Percentiles rank a stretch among this genome's conserved stretches.
phyloP scores from a whole-genome alignment of 2,888 invertebrate species.

The Iselma pallidipennis region DNA sequence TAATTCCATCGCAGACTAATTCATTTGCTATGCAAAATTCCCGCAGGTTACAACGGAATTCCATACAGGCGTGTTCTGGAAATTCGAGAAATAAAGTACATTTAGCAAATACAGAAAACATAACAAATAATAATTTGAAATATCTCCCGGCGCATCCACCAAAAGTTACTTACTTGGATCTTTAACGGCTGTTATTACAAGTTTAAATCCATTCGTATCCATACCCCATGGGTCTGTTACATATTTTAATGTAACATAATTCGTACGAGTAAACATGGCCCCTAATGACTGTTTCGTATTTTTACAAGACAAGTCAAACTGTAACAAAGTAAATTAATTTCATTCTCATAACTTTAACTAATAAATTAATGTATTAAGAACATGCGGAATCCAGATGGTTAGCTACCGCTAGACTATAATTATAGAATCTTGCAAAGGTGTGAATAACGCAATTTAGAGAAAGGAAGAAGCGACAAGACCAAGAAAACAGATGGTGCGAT shows the following conservation, averaged over 20 bases:
- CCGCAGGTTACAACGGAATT: slow-evolving; percentile 83
- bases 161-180: slow-evolving; percentile 80
- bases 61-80: slow-evolving; percentile 85
- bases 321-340: slow-evolving; percentile 52
- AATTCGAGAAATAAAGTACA: slow-evolving; percentile 26
- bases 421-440: neutral
- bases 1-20: slow-evolving; percentile 88
- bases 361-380: slow-evolving; percentile 1
- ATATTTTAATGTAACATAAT: slow-evolving; percentile 92
- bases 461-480: no score
- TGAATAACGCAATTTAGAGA: neutral
- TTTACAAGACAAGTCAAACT: slow-evolving; percentile 90
- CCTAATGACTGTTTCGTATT: slow-evolving; percentile 89
- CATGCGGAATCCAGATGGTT: neutral
- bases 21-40: slow-evolving; percentile 93
- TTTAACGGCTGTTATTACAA: slow-evolving; percentile 92
- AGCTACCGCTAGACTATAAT: neutral
- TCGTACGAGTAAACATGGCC: slow-evolving; percentile 87
- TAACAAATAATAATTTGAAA: neutral
- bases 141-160: neutral
- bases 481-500: neutral
- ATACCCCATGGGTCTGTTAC: slow-evolving; percentile 93
- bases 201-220: slow-evolving; percentile 87
- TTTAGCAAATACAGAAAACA: neutral
- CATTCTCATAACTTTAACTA: neutral